Base-by-base conservation (phyloP, 2,113 vertebrate genomes). In the Forbesichthys agassizii region DNA sequence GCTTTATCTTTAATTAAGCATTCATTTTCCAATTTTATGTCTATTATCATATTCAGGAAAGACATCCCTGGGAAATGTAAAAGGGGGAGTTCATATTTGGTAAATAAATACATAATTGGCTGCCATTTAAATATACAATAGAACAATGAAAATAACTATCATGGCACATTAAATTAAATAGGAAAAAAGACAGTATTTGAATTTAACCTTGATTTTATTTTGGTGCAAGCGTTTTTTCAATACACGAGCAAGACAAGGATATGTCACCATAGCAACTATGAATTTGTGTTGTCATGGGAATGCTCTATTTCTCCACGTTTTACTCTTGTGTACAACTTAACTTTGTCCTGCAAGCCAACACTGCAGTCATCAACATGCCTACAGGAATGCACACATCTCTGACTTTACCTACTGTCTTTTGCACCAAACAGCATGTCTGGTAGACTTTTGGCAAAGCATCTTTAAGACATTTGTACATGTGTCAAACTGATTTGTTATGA, bases 121-220 rank as follows among this genome's bases (percentile, higher is more conserved):
- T 13, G 16, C 14, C 9, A 20, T 56, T 18, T 18, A 7, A 20
- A 20, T 56, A 3, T 56, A 16, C 5, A 56, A 55, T 56, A 56
- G 18, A 56, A 18, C 8, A 55, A 55, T 56, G 9, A n/a, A 56
- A n/a, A 9, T 56, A 2, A 3, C 54, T 16, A 54, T 54, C 5
- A 54, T 54, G 13, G 27, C 27, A 2, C 27, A 27, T 27, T 27
- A 27, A 27, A 27, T 2, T 27, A 27, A 42, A 42, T 42, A 42
- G 36, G 36, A 42, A 42, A 11, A 9, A 33, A 9, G 20, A 80
- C 18, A 76, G 57, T 9, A 14, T 66, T 47, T 68, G 62, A 52
- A 52, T 52, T 20, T 49, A 5, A 48, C 5, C 7, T 61, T 52
- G 0, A 80, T 60, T 88, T 84, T 85, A 86, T 84, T 87, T 49